A percentile compares a stretch with the other conserved stretches of the same genome.
Evolutionary conservation across 2,113 vertebrate species (phyloP).

Genomic region (Pseudorasbora parva): DNA sequence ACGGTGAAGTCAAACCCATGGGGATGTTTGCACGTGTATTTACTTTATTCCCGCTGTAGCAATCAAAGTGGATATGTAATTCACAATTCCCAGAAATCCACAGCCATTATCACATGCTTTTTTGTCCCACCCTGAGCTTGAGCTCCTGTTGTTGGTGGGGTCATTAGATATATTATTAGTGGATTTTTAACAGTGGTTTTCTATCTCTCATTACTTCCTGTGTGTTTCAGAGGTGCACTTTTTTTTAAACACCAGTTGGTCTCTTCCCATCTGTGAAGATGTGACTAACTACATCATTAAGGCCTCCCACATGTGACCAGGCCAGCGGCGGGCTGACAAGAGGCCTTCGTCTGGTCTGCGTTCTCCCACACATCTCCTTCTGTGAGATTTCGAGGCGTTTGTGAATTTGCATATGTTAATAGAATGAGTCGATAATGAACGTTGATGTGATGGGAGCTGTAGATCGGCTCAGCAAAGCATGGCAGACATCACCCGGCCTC

Average conservation of each 20-base stretch:
- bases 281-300: constrained; percentile 38
- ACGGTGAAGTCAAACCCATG: background rate
- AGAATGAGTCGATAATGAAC: constrained; percentile 17
- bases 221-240: background rate
- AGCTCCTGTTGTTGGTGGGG: background rate
- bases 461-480: constrained; percentile 25
- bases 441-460: constrained; percentile 9
- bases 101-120: background rate
- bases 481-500: constrained; percentile 6
- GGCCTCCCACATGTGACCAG: background rate
- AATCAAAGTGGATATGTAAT: background rate
- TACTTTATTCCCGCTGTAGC: background rate
- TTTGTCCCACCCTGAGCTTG: background rate
- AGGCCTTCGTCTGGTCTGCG: constrained; percentile 13
- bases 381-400: constrained; percentile 21
- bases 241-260: background rate
- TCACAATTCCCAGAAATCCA: background rate
- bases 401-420: constrained; percentile 23
- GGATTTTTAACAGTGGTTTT: background rate
- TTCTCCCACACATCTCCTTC: constrained; percentile 20
- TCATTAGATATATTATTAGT: constrained; percentile 2
- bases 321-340: background rate
- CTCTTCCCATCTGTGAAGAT: constrained; percentile 7
- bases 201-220: constrained; percentile 9
- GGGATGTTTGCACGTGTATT: background rate